phyloP scores from a whole-genome alignment of 2,113 vertebrate genomes.

The Bubo bubo region DNA sequence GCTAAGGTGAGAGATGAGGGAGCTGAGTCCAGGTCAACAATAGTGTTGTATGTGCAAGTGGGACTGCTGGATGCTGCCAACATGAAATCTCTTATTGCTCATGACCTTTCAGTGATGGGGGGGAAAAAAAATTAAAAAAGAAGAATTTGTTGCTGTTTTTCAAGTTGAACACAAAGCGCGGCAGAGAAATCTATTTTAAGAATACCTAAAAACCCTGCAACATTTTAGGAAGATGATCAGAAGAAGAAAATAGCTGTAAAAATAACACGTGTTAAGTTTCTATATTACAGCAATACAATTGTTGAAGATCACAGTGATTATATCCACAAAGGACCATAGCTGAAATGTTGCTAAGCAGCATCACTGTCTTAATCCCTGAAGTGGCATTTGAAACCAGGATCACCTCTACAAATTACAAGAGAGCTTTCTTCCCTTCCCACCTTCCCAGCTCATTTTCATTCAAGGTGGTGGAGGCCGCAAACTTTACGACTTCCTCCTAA shows the following conservation, averaged over 20 bases:
- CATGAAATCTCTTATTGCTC: background rate
- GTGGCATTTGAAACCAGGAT: background rate
- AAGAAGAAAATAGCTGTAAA: background rate
- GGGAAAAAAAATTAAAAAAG: background rate
- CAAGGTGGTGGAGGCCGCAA: background rate
- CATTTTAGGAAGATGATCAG: background rate
- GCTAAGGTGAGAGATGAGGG: background rate
- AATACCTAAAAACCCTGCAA: background rate
- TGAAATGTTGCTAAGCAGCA: background rate
- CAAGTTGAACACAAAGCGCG: background rate
- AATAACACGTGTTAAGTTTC: background rate
- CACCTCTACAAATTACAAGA: background rate
- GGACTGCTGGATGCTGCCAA: background rate
- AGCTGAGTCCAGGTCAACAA: background rate
- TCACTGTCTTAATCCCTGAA: background rate
- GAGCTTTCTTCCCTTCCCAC: background rate
- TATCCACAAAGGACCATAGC: background rate
- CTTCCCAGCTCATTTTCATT: background rate
- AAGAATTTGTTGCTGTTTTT: background rate
- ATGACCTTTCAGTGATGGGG: background rate
- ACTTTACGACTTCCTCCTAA: background rate
- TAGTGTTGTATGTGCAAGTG: background rate
- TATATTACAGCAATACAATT: background rate
- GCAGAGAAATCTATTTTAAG: background rate
- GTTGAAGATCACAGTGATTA: background rate